Percentiles rank a stretch among this genome's conserved stretches.
Evolutionary conservation across 2,797 vertebrate species (phyloP).

Genomic region (Sebastes elongatus): DNA sequence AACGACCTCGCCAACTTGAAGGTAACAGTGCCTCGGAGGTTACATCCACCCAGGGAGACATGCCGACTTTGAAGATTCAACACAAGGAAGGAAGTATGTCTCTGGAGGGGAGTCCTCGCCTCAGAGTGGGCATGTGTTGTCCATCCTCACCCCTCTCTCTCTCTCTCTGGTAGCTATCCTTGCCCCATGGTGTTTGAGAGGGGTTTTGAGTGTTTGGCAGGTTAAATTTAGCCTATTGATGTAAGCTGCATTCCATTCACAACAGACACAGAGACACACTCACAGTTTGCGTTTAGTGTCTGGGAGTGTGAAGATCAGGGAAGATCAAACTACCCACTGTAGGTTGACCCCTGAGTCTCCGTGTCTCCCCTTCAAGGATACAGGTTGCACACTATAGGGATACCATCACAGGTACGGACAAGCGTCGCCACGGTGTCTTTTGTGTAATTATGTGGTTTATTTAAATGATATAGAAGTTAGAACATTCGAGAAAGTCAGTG

Average conservation of each 20-base stretch:
- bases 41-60: conserved; percentile 17
- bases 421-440: conserved; percentile 6
- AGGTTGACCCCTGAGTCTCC: conserved; percentile 80
- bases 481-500: neutral
- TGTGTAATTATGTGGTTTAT: neutral
- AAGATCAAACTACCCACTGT: conserved; percentile 78
- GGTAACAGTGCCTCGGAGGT: neutral
- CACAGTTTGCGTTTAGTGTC: conserved; percentile 87
- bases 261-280: conserved; percentile 87
- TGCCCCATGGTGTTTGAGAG: conserved; percentile 84
- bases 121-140: neutral
- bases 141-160: conserved; percentile 26
- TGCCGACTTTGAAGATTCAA: conserved; percentile 21
- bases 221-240: conserved; percentile 99
- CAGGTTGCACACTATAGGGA: conserved; percentile 57
- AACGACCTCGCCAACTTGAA: neutral
- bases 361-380: conserved; percentile 74
- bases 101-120: conserved; percentile 12
- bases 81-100: conserved; percentile 8
- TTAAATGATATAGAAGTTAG: neutral
- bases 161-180: conserved; percentile 43
- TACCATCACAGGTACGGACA: conserved; percentile 77
- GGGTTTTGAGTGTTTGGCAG: conserved; percentile 88
- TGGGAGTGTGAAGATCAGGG: conserved; percentile 90
- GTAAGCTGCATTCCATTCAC: conserved; percentile 95